phyloP scores from a whole-genome alignment of 1,140 invertebrate genomes.

The Halesus radiatus region DNA sequence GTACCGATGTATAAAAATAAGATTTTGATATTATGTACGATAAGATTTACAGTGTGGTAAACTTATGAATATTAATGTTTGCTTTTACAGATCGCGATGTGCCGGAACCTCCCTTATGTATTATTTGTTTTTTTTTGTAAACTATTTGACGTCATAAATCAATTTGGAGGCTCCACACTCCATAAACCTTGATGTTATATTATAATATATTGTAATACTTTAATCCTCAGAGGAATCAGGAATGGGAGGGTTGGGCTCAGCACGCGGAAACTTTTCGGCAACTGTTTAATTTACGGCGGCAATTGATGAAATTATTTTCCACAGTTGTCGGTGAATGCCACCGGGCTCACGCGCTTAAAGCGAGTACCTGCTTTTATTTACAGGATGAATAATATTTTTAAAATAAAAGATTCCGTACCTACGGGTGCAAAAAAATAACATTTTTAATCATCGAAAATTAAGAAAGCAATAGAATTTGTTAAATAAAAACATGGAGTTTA shows the following conservation, averaged over 20 bases:
- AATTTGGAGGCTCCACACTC: slow-evolving; percentile 14
- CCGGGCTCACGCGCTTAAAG: not conserved
- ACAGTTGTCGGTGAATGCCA: not conserved
- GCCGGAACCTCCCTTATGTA: not conserved
- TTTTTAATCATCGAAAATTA: too few relatives aligned
- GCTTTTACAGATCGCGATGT: not conserved
- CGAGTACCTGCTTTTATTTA: not conserved
- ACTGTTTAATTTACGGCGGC: slow-evolving; percentile 32
- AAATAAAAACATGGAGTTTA: too few relatives aligned
- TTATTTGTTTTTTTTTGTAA: slow-evolving; percentile 18
- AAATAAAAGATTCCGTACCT: too few relatives aligned
- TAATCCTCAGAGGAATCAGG: not conserved
- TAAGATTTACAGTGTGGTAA: too few relatives aligned
- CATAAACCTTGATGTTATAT: too few relatives aligned
- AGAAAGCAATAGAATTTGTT: too few relatives aligned
- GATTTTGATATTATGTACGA: not conserved
- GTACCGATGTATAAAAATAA: not conserved
- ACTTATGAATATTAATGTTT: not conserved
- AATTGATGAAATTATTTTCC: slow-evolving; percentile 41
- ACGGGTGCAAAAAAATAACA: too few relatives aligned
- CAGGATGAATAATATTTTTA: too few relatives aligned
- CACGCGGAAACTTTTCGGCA: slow-evolving; percentile 27
- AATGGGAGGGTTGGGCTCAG: slow-evolving; percentile 7
- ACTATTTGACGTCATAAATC: slow-evolving; percentile 24
- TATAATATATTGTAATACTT: not conserved